Evolutionary conservation across 1,140 invertebrate genomes (phyloP), one percentile per base, ranked within the genome.

Genomic region (Rhynchophorus ferrugineus): DNA sequence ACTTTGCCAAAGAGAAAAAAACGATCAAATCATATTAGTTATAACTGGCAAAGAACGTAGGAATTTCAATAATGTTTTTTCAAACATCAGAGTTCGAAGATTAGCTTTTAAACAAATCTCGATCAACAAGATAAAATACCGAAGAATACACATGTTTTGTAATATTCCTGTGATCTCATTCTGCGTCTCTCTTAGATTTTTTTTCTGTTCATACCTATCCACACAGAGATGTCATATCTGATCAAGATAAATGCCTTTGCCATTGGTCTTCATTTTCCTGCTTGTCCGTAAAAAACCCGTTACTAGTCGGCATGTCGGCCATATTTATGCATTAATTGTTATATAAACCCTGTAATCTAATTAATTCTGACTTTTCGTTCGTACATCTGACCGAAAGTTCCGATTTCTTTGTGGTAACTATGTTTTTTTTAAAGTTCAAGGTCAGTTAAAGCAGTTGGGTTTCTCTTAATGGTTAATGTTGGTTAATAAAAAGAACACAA

Each of bases 281-380:
- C 49, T 18, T 19, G 18, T 29, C 5, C 24, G 24, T 29, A 29
- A 11, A 51, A 51, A 51, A 43, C 49, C 44, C 20, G 39, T 44
- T 51, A 44, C 36, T 17, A 21, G 44, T 44, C 50, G 39, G 45
- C 50, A 45, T 52, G 38, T 45, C 50, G 45, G 18, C 43, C 43
- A 33, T 52, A 45, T 52, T 52, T 45, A 52, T 39, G 50, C 43
- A 52, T 52, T 52, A 52, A 52, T 52, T 52, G 50, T 52, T 52
- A 52, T 44, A 51, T 44, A 51, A 51, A 51, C 49, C 41, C 38
- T 44, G 20, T 45, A 52, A 52, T 52, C 50, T 52, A 52, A 52
- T 52, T 52, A 52, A 45, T 52, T 18, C 20, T 17, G 43, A 52
- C 50, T 45, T 45, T 45, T 52, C 50, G 41, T 52, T 43, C 34